These are phyloP conservation scores for Cichlasoma orientale DNA, from an alignment of 2,797 vertebrate genomes.

Conservation along the genomic window DNA sequence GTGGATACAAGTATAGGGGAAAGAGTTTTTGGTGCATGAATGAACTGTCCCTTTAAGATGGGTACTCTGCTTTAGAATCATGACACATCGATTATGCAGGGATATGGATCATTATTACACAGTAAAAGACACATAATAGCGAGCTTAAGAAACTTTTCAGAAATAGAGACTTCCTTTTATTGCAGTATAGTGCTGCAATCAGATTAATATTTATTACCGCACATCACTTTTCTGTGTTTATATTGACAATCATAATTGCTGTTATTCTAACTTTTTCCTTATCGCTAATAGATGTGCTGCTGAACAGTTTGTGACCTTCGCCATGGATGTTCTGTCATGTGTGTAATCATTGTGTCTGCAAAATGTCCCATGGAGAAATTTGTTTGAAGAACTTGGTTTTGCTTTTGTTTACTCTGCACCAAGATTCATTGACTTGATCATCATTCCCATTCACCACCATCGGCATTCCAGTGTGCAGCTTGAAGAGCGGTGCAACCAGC, in stretches of 20 bases:
- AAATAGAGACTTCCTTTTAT: not conserved
- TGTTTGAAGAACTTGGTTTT: conserved; percentile 22
- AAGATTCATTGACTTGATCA: conserved; percentile 42
- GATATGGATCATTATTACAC: conserved; percentile 31
- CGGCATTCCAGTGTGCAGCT: conserved; percentile 64
- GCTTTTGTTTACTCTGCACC: conserved; percentile 38
- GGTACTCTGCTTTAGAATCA: conserved; percentile 22
- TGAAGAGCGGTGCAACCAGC: conserved; percentile 53
- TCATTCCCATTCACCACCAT: conserved; percentile 49
- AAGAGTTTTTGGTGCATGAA: conserved; percentile 3
- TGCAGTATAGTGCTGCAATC: not conserved
- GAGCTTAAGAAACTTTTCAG: not conserved
- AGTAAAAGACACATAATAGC: conserved; percentile 16
- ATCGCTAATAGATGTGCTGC: not conserved
- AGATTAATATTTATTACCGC: not conserved
- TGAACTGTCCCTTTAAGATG: conserved; percentile 42
- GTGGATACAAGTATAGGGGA: not conserved
- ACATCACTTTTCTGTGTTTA: conserved; percentile 1
- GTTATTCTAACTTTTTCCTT: not conserved
- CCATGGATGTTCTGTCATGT: not conserved
- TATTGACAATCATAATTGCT: not conserved
- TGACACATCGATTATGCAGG: conserved; percentile 36
- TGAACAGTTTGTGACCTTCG: not conserved
- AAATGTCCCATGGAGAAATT: conserved; percentile 19
- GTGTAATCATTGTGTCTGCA: conserved; percentile 33